Percentiles rank a stretch among this genome's conserved stretches.
These are phyloP conservation scores for Apantesis nais DNA, from an alignment of 2,888 invertebrate genomes.

Conservation along the genomic window DNA sequence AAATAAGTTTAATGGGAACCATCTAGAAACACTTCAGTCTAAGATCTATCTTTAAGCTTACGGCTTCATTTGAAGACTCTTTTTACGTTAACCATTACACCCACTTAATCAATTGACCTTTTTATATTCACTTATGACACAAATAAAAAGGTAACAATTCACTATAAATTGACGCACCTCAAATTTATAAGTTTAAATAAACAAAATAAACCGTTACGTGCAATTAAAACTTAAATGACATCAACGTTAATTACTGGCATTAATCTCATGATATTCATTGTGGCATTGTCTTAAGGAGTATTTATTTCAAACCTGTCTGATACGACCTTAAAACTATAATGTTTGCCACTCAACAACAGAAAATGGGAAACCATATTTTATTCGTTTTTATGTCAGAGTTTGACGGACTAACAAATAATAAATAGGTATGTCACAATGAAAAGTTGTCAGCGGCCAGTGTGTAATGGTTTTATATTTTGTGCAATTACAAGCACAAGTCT, in stretches of 20 bases:
- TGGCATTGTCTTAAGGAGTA: conserved; percentile 26
- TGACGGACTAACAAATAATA: conserved; percentile 46
- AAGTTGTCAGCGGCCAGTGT: conserved; percentile 40
- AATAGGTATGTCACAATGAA: conserved; percentile 49
- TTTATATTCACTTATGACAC: background rate
- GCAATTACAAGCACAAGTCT: background rate
- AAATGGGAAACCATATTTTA: conserved; percentile 15
- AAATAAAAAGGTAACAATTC: background rate
- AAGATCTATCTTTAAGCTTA: background rate
- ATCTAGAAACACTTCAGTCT: background rate
- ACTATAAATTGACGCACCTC: background rate
- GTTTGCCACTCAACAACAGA: conserved; percentile 1
- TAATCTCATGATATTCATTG: conserved; percentile 26
- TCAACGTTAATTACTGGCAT: conserved; percentile 33
- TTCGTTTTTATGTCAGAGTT: conserved; percentile 37
- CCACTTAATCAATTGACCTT: background rate
- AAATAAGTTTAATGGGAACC: background rate
- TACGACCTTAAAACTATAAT: conserved; percentile 19
- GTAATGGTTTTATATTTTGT: conserved; percentile 2
- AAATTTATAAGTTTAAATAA: background rate
- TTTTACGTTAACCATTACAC: background rate
- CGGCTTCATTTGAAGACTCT: background rate
- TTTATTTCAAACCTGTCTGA: conserved; percentile 20
- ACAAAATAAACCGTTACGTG: conserved; percentile 11
- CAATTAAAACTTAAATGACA: conserved; percentile 29